phyloP scores from a whole-genome alignment of 2,113 vertebrate genomes.

The Otus sunia region DNA sequence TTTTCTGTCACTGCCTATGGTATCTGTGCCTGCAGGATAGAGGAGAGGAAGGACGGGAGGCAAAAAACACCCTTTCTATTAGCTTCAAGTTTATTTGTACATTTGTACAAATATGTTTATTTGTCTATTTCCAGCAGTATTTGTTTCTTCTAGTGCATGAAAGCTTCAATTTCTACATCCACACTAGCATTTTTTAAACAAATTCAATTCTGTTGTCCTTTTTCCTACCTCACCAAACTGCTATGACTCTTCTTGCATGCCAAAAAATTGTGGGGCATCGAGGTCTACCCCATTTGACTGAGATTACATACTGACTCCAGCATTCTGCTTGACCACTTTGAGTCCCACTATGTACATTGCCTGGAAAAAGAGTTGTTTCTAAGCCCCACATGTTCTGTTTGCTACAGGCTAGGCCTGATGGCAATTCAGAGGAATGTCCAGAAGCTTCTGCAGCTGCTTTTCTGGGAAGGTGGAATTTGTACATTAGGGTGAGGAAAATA shows the following conservation, averaged over 20 bases:
- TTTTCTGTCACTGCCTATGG: not conserved
- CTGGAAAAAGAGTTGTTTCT: not conserved
- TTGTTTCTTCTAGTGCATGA: not conserved
- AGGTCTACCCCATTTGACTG: no score
- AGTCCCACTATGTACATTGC: not conserved
- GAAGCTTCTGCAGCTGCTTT: slow-evolving; percentile 52
- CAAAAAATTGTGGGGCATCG: not conserved
- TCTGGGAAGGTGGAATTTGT: slow-evolving; percentile 49
- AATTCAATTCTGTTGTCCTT: not conserved
- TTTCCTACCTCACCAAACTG: not conserved
- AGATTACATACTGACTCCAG: not conserved
- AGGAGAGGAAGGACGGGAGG: not conserved
- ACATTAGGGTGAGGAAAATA: slow-evolving; percentile 29
- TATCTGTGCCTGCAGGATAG: not conserved
- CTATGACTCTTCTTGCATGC: not conserved
- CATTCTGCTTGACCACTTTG: not conserved
- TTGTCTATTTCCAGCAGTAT: not conserved
- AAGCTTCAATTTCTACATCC: not conserved
- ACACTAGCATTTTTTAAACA: not conserved
- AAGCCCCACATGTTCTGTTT: not conserved
- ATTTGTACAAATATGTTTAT: not conserved
- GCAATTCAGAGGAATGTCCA: slow-evolving; percentile 30
- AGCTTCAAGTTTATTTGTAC: not conserved
- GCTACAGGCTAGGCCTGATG: not conserved
- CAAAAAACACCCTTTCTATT: not conserved